Conservation (phyloP, 2,888 invertebrate species). For the Microplitis deprimator region DNA sequence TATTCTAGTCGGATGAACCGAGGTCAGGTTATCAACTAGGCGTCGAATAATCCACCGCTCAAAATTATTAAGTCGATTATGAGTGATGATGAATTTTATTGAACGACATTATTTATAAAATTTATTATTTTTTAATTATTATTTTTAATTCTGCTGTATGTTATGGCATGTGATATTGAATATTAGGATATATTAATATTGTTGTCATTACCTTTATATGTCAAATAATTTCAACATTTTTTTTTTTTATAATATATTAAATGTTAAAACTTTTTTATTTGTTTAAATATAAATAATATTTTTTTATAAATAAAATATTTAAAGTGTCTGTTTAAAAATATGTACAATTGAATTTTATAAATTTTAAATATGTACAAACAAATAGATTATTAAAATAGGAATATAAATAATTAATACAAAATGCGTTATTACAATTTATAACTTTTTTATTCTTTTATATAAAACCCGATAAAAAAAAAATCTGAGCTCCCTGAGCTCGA, state of each 20-base stretch:
- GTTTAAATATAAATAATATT: neutral
- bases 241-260: neutral
- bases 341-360: neutral
- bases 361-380: neutral
- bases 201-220: neutral
- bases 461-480: no score
- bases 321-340: neutral
- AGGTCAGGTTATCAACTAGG: constrained; percentile 29
- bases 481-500: no score
- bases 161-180: constrained; percentile 1
- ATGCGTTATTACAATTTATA: no score
- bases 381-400: neutral
- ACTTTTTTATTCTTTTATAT: no score
- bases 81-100: neutral
- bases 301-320: neutral
- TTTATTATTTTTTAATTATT: constrained; percentile 5
- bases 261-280: neutral
- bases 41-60: constrained; percentile 16
- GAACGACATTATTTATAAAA: neutral
- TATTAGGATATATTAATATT: neutral
- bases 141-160: constrained; percentile 1
- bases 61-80: constrained; percentile 14
- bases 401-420: neutral
- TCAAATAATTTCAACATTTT: neutral
- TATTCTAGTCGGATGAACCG: constrained; percentile 29